Evolutionary conservation across 2,113 vertebrate species (phyloP).

Genomic region (Sphyrna mokarran): DNA sequence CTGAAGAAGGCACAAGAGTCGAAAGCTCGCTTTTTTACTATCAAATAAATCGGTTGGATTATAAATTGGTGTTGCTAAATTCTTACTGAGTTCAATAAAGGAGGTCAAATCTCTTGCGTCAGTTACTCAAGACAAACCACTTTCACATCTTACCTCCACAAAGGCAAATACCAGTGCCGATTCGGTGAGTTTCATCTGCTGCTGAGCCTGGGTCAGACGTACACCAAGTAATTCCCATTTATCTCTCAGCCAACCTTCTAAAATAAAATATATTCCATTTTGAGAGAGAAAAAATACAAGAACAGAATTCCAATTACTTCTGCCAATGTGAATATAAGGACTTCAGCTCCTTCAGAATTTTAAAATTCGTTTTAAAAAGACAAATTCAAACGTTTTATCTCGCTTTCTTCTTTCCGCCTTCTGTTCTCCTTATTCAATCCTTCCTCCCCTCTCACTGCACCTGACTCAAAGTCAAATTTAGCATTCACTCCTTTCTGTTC

Average conservation of each 20-base stretch:
- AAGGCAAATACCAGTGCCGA: conserved; percentile 85
- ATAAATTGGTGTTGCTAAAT: too few relatives aligned
- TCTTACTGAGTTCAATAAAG: too few relatives aligned
- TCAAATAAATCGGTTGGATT: too few relatives aligned
- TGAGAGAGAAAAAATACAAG: background rate
- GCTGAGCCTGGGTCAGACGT: conserved; percentile 79
- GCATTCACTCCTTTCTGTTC: background rate
- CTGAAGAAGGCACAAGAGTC: too few relatives aligned
- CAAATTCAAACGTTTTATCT: background rate
- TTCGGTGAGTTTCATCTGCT: conserved; percentile 89
- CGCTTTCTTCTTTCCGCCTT: background rate
- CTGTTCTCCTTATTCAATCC: background rate
- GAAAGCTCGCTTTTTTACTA: too few relatives aligned
- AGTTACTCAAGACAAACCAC: background rate
- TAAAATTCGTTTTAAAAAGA: background rate
- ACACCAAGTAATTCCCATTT: conserved; percentile 82
- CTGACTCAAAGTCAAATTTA: background rate
- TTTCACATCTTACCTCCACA: conserved; percentile 75
- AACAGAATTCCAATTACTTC: background rate
- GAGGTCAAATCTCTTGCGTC: too few relatives aligned
- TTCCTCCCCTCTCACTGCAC: background rate
- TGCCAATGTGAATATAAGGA: background rate
- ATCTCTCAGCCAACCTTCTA: conserved; percentile 72
- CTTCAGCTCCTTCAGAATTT: too few relatives aligned
- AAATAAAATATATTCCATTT: conserved; percentile 40